Percentiles rank a stretch among this genome's conserved stretches.
Conservation (phyloP, 2,797 vertebrate genomes). For the Sus cebifrons region DNA sequence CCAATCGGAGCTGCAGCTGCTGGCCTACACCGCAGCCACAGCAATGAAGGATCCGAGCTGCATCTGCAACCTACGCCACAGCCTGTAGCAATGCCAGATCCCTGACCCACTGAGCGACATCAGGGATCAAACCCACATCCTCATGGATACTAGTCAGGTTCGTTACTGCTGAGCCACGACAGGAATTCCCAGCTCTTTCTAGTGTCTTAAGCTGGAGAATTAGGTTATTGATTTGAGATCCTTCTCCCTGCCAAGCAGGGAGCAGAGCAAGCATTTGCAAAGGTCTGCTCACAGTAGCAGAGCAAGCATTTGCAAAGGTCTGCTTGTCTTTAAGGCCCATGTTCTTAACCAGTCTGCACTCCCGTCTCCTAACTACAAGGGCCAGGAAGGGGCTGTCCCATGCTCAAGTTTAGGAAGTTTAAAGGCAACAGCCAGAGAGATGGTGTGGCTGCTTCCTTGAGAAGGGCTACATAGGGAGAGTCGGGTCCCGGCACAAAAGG, state of each 20-base stretch:
- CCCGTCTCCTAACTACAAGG: neutral
- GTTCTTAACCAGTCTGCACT: neutral
- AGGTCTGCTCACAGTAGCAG: neutral
- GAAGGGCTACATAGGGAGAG: neutral
- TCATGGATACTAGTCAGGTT: too few species aligned
- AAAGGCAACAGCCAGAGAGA: constrained; percentile 19
- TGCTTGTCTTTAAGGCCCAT: neutral
- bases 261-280: neutral
- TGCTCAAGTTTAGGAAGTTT: neutral
- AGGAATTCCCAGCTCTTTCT: neutral
- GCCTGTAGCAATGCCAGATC: too few species aligned
- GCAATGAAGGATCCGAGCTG: too few species aligned
- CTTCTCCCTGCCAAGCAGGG: neutral
- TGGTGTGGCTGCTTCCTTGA: constrained; percentile 1
- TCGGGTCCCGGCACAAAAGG: neutral
- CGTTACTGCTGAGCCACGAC: too few species aligned
- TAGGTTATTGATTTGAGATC: neutral
- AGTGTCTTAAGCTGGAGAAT: neutral
- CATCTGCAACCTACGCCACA: too few species aligned
- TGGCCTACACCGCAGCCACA: too few species aligned
- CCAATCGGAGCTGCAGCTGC: too few species aligned
- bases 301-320: neutral
- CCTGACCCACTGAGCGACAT: too few species aligned
- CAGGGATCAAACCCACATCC: too few species aligned
- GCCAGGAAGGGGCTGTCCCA: neutral